A percentile compares a stretch with the other conserved stretches of the same genome.
These are phyloP conservation scores for Girardinichthys multiradiatus DNA, from an alignment of 2,113 vertebrate genomes.

Conservation along the genomic window DNA sequence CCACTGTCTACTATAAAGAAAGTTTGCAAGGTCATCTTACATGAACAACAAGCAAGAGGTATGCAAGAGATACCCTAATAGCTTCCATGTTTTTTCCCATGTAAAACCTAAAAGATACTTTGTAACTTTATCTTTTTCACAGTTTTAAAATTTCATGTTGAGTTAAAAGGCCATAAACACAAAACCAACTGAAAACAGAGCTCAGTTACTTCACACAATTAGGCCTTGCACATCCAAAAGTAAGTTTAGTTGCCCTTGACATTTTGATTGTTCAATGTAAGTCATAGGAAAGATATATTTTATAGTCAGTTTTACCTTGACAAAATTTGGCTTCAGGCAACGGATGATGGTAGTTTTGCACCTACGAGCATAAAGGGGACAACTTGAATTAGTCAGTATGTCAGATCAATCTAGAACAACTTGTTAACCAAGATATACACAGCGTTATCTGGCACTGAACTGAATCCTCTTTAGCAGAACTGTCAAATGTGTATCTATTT, in stretches of 20 bases:
- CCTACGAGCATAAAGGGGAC: constrained; percentile 64
- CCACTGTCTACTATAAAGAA: too few relatives aligned
- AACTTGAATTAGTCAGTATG: constrained; percentile 22
- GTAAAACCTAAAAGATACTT: too few relatives aligned
- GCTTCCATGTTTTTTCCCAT: background rate
- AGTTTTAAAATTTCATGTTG: too few relatives aligned
- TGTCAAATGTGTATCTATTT: too few relatives aligned
- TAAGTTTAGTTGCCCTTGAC: background rate
- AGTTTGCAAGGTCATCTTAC: too few relatives aligned
- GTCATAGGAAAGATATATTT: background rate
- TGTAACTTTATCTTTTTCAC: too few relatives aligned
- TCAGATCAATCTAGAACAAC: background rate
- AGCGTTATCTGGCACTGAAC: background rate
- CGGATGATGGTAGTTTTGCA: constrained; percentile 85
- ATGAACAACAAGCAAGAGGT: too few relatives aligned
- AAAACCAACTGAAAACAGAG: too few relatives aligned
- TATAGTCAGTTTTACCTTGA: constrained; percentile 80
- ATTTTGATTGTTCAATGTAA: background rate
- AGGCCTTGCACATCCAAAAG: background rate
- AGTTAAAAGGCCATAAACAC: too few relatives aligned
- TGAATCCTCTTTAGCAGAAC: too few relatives aligned
- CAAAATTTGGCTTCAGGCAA: constrained; percentile 87
- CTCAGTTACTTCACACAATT: background rate
- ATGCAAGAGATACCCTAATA: background rate
- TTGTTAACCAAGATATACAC: background rate